phyloP scores from a whole-genome alignment of 2,888 invertebrate genomes.

The Drosophila borealis region DNA sequence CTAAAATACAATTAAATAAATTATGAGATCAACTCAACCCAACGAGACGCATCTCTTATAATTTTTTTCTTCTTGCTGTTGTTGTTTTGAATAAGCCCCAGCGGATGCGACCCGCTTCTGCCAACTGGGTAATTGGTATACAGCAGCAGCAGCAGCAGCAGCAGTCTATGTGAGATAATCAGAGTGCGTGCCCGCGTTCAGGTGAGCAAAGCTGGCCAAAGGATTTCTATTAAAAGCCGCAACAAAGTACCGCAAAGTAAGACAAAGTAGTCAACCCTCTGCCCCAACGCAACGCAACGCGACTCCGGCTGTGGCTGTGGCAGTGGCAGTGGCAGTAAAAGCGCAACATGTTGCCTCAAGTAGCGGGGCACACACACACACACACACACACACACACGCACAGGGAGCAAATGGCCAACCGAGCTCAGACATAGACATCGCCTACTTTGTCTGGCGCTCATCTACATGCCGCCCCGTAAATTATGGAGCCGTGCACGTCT shows the following conservation, averaged over 20 bases:
- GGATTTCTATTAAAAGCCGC: slow-evolving; percentile 77
- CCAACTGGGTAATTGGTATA: slow-evolving; percentile 28
- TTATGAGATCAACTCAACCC: slow-evolving; percentile 72
- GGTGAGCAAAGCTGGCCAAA: slow-evolving; percentile 55
- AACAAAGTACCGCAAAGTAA: slow-evolving; percentile 77
- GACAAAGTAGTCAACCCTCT: slow-evolving; percentile 68
- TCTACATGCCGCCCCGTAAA: slow-evolving; percentile 79
- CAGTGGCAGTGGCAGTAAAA: slow-evolving; percentile 61
- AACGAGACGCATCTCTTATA: slow-evolving; percentile 48
- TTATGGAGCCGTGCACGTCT: slow-evolving; percentile 83
- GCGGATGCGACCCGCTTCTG: slow-evolving; percentile 29
- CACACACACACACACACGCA: slow-evolving; percentile 12
- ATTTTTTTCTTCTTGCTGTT: slow-evolving; percentile 20
- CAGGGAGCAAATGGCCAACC: slow-evolving; percentile 16
- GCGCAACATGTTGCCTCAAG: slow-evolving; percentile 77
- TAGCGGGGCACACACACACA: slow-evolving; percentile 40
- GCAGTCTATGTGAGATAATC: slow-evolving; percentile 40
- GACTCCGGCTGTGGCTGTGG: slow-evolving; percentile 11
- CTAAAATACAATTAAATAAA: slow-evolving; percentile 80
- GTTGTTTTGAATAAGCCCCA: slow-evolving; percentile 49
- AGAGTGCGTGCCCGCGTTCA: slow-evolving; percentile 49
- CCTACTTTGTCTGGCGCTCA: slow-evolving; percentile 73
- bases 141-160: slow-evolving; percentile 1
- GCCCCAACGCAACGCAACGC: slow-evolving; percentile 6
- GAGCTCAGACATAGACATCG: slow-evolving; percentile 55